phyloP scores from a whole-genome alignment of 2,113 vertebrate genomes.

The Limanda limanda region DNA sequence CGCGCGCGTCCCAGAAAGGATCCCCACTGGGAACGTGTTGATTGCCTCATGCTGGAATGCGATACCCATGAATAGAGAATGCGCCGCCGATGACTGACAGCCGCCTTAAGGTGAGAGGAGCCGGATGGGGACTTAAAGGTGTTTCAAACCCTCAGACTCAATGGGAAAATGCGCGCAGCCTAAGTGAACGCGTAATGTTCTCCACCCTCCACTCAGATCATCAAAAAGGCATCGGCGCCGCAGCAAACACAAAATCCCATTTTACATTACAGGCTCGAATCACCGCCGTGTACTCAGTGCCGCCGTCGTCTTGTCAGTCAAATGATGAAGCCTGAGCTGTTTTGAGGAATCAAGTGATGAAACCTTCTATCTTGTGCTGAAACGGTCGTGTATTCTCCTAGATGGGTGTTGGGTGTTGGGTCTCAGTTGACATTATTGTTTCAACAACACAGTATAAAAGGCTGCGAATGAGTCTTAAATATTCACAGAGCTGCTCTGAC shows the following conservation, averaged over 20 bases:
- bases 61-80: constrained; percentile 26
- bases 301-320: constrained; percentile 45
- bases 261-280: constrained; percentile 43
- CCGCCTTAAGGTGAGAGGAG: constrained; percentile 54
- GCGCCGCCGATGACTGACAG: constrained; percentile 30
- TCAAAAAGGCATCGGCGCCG: constrained; percentile 38
- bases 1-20: constrained; percentile 56
- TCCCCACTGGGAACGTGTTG: constrained; percentile 55
- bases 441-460: constrained; percentile 60
- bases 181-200: constrained; percentile 23
- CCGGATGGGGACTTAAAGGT: neutral
- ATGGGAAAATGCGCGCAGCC: constrained; percentile 12
- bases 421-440: constrained; percentile 66
- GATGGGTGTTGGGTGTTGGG: constrained; percentile 51
- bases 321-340: constrained; percentile 62
- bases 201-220: constrained; percentile 15
- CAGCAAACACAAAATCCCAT: constrained; percentile 37
- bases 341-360: constrained; percentile 72
- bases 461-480: constrained; percentile 27
- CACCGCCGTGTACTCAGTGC: constrained; percentile 6
- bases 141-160: constrained; percentile 23
- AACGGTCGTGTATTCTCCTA: constrained; percentile 63
- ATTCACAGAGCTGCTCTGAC: constrained; percentile 16
- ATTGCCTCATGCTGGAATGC: constrained; percentile 21
- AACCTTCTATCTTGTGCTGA: constrained; percentile 62